phyloP scores from a whole-genome alignment of 1,140 invertebrate genomes.

The Saccostrea cuccullata region DNA sequence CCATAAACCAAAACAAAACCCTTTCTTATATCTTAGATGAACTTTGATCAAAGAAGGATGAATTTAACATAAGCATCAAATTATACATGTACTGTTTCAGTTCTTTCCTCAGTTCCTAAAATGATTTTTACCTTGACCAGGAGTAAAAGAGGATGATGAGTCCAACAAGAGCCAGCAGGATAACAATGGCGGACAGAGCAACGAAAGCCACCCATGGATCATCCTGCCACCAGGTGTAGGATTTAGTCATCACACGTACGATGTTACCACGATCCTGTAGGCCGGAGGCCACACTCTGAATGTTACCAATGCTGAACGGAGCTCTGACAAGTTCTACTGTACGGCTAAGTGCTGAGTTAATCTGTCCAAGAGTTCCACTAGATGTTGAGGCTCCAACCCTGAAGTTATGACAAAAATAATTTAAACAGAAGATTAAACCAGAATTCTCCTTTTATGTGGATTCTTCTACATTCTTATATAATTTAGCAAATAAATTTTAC shows the following conservation, averaged over 20 bases:
- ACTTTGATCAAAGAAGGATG: no score
- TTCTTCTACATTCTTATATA: not conserved
- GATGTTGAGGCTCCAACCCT: slow-evolving; percentile 35
- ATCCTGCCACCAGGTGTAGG: slow-evolving; percentile 78
- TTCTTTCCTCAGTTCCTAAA: not conserved
- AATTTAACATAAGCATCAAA: not conserved
- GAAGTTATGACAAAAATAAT: not conserved
- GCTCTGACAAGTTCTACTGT: slow-evolving; percentile 47
- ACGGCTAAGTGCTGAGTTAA: not conserved
- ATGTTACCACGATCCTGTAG: slow-evolving; percentile 7
- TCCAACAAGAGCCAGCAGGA: slow-evolving; percentile 89
- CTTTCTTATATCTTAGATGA: no score
- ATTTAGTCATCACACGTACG: slow-evolving; percentile 60
- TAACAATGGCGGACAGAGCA: slow-evolving; percentile 89
- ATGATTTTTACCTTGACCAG: slow-evolving; percentile 89
- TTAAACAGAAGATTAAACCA: not conserved
- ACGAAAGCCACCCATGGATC: slow-evolving; percentile 93
- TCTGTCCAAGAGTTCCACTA: slow-evolving; percentile 28
- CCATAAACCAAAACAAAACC: not conserved
- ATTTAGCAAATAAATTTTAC: not conserved
- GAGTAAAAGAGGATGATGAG: slow-evolving; percentile 95
- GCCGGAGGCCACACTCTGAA: slow-evolving; percentile 17
- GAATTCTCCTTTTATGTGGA: not conserved
- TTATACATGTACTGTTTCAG: not conserved
- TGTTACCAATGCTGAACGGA: slow-evolving; percentile 46